Evolutionary conservation across 1,140 invertebrate genomes (phyloP), one percentile per base, ranked within the genome.

Genomic region (Heterodera carotae): DNA sequence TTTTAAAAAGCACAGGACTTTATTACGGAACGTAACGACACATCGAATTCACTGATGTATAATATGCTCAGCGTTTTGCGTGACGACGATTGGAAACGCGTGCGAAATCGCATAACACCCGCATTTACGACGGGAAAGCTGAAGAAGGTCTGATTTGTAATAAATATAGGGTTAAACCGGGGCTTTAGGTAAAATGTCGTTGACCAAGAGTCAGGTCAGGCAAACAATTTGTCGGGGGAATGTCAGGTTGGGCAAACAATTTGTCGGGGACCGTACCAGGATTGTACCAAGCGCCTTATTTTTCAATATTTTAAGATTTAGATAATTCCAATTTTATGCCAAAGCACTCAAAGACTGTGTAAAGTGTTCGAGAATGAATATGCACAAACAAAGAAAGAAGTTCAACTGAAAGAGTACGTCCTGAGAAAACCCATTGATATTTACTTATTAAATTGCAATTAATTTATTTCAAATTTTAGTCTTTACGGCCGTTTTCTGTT

Each of bases 51-150:
- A 36, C 34, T 78, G 62, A 43, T 29, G 34, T 31, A 62, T 34
- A 76, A 76, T 34, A 59, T 78, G 78, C 10, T 80, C 15, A 75
- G 68, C n/a, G 53, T 66, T 22, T 27, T 74, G 6, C 39, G 29
- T 25, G 79, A 70, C 29, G 77, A 78, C 10, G 79, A 80, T 31
- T 80, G 79, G 79, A 48, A 69, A 18, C 78, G 79, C 12, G 69
- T 80, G 34, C 78, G 79, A 3, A 80, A 80, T 25, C 39, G 69
- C 36, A 48, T 75, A 18, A 80, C 79, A 0, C 77, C 79, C 43
- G 78, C 79, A 33, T 80, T 80, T 25, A 80, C 79, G 4, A 81
- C 76, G 5, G 79, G 69, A 62, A 80, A 80, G 53, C 25, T 80
- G 56, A 72, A 74, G 36, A 80, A 68, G 36, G 59, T 80, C 8